Conservation (phyloP, 2,888 invertebrate genomes). For the Mesoligia furuncula region DNA sequence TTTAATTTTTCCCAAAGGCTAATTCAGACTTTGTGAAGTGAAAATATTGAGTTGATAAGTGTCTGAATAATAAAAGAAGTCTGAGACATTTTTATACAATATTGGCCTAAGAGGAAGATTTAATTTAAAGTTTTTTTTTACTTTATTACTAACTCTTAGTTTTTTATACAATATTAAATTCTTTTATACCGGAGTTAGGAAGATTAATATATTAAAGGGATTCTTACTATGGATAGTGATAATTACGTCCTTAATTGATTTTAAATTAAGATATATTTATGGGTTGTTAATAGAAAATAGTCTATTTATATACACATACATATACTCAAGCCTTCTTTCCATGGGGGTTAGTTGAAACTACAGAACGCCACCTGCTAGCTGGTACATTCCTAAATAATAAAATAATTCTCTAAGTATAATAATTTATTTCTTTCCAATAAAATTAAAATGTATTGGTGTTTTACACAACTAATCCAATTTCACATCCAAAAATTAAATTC, state of each 20-base stretch:
- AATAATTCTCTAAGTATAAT: background rate
- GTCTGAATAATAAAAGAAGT: constrained; percentile 61
- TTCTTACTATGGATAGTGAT: background rate
- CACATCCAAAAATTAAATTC: background rate
- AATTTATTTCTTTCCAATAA: background rate
- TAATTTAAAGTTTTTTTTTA: constrained; percentile 28
- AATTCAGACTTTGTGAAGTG: constrained; percentile 60
- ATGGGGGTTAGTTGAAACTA: no score
- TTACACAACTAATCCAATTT: background rate
- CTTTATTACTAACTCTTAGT: constrained; percentile 13
- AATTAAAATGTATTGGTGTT: no score
- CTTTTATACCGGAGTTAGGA: background rate
- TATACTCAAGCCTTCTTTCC: no score
- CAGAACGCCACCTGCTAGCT: no score
- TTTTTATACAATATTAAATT: constrained; percentile 20
- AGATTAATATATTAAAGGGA: background rate
- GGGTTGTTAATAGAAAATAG: background rate
- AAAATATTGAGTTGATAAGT: constrained; percentile 64
- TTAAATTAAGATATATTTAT: background rate
- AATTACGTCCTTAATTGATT: background rate
- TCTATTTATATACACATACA: no score
- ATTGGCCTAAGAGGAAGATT: constrained; percentile 35
- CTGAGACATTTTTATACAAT: constrained; percentile 55
- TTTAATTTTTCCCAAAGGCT: constrained; percentile 52
- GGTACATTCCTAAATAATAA: no score